Evolutionary conservation across 2,888 invertebrate genomes (phyloP), one percentile per base, ranked within the genome.

Genomic region (Caenorhabditis sp.): DNA sequence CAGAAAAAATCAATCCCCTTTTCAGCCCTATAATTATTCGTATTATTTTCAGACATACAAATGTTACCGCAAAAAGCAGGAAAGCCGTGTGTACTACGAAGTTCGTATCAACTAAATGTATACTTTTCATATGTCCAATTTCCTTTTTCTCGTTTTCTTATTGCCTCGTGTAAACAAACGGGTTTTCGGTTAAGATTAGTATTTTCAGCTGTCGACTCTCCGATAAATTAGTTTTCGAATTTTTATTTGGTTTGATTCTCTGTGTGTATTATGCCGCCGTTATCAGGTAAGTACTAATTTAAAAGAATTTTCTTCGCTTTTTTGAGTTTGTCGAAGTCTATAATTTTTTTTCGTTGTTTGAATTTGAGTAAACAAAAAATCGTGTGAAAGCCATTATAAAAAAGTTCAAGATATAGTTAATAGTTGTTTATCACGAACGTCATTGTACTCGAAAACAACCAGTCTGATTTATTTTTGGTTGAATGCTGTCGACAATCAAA

Each of bases 41-140:
- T 50, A 8, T 59, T 43, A 31, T 53, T 66, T 77, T 58, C 67
- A 76, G 77, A 75, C 70, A 20, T 79, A 77, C 70, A 79, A 79
- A 54, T 79, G 79, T 49, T 79, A 77, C 59, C 67, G 79, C 26
- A 79, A 75, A 43, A 63, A 68, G 20, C 56, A 59, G 36, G 79
- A 79, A 59, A 76, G 75, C 27, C 72, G 76, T 14, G 79, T 79
- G 8, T 79, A 76, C 59, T 69, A 75, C 49, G 79, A 79, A 70
- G 70, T 79, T 43, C 61, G 70, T 63, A 77, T 63, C 50, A 72
- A 72, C 59, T 79, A 66, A 74, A 61, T 49, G 27, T 58, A 21
- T 23, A 20, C n/a, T 58, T 20, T 25, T n/a, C 14, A 36, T 59
- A 26, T 31, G 17, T 25, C 1, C 25, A 59, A 25, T 21, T 59